Conservation (phyloP, 2,113 vertebrate species). For the cat (Felis catus) region DNA sequence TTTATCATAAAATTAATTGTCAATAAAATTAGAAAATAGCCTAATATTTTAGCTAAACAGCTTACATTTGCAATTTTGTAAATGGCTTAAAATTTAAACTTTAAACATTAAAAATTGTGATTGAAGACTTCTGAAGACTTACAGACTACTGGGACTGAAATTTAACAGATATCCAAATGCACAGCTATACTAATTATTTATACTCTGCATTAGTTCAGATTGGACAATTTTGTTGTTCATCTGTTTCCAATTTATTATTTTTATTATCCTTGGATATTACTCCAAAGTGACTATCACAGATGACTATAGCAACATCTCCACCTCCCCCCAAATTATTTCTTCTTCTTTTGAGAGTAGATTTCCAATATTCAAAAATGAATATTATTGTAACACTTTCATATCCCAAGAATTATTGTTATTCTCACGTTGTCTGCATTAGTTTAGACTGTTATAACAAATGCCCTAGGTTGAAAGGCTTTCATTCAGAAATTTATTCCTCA, state of each 20-base stretch:
- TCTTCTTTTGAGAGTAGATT: not conserved
- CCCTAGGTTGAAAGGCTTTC: not conserved
- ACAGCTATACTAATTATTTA: not conserved
- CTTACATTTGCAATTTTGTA: not conserved
- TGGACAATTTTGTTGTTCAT: not conserved
- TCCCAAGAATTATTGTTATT: not conserved
- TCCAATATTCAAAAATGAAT: not conserved
- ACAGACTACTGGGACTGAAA: not conserved
- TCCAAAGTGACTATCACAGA: not conserved
- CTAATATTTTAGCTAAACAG: not conserved
- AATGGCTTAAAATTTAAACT: not conserved
- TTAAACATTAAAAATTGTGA: not conserved
- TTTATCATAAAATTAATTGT: not conserved
- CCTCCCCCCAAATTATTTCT: not conserved
- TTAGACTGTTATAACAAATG: not conserved
- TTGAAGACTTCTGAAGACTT: not conserved
- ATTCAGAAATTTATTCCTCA: not conserved
- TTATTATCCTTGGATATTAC: not conserved
- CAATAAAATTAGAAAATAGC: not conserved
- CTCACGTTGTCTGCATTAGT: not conserved
- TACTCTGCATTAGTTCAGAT: not conserved
- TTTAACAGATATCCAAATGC: not conserved
- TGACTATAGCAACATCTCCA: not conserved
- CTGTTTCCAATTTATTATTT: not conserved
- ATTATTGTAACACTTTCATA: not conserved